phyloP scores from a whole-genome alignment of 2,797 vertebrate species.

The Spinibarbus caldwelli region DNA sequence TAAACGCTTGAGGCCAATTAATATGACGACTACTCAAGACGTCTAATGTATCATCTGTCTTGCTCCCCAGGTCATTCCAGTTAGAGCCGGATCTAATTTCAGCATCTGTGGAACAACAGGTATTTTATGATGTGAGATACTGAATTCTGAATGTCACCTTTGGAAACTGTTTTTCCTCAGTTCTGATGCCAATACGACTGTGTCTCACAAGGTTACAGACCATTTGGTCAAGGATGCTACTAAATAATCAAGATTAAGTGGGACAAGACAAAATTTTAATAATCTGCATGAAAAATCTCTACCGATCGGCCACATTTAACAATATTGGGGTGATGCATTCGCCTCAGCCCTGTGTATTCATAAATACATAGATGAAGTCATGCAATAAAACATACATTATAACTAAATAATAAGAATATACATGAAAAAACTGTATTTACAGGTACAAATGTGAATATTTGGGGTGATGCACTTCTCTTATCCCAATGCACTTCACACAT shows the following conservation, averaged over 20 bases:
- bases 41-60: constrained; percentile 2
- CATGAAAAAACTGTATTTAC: not conserved
- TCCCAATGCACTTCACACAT: not conserved
- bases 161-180: constrained; percentile 61
- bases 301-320: not conserved
- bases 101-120: not conserved
- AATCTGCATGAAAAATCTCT: constrained; percentile 56
- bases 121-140: constrained; percentile 30
- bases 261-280: not conserved
- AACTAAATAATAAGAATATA: not conserved
- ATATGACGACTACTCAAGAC: not conserved
- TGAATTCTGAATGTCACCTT: constrained; percentile 62
- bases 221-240: not conserved
- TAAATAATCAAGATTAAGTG: not conserved
- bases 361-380: not conserved
- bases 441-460: not conserved
- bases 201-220: constrained; percentile 73
- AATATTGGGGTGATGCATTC: not conserved
- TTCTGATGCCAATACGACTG: constrained; percentile 57
- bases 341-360: not conserved
- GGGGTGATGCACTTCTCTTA: not conserved
- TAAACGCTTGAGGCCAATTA: constrained; percentile 22
- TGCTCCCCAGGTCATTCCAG: constrained; percentile 14
- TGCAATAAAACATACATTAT: not conserved
- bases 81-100: constrained; percentile 19